phyloP scores from a whole-genome alignment of 2,797 vertebrate genomes.

The Emys orbicularis region DNA sequence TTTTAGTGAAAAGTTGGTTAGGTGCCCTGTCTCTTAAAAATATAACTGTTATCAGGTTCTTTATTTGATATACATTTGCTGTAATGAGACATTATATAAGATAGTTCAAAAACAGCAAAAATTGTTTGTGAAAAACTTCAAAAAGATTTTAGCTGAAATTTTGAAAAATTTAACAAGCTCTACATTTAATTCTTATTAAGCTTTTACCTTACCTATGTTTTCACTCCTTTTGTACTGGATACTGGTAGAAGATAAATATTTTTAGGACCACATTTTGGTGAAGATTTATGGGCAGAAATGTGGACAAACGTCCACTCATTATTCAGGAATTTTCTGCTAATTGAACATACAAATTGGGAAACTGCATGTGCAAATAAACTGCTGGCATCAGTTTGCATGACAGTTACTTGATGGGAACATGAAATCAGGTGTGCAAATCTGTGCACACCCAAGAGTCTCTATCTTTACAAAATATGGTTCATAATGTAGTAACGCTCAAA shows the following conservation, averaged over 20 bases:
- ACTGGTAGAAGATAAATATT: neutral
- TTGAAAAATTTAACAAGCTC: neutral
- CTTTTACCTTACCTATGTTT: neutral
- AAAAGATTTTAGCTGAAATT: neutral
- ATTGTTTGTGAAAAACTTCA: neutral
- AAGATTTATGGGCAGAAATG: neutral
- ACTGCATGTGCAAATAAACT: neutral
- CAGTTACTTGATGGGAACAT: neutral
- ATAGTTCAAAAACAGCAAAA: neutral
- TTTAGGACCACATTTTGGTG: neutral
- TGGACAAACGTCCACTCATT: neutral
- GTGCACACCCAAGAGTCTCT: neutral
- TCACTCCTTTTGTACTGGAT: neutral
- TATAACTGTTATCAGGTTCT: neutral
- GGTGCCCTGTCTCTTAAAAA: neutral
- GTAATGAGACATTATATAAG: neutral
- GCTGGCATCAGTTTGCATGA: neutral
- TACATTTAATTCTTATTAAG: neutral
- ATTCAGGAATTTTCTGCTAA: neutral
- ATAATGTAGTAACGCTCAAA: neutral
- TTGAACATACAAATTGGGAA: neutral
- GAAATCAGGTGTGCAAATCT: neutral
- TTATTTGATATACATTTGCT: neutral
- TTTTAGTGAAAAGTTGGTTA: neutral
- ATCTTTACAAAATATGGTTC: neutral